A percentile compares a stretch with the other conserved stretches of the same genome.
Evolutionary conservation across 2,113 vertebrate genomes (phyloP).

Genomic region (Himantopus leucocephalus): DNA sequence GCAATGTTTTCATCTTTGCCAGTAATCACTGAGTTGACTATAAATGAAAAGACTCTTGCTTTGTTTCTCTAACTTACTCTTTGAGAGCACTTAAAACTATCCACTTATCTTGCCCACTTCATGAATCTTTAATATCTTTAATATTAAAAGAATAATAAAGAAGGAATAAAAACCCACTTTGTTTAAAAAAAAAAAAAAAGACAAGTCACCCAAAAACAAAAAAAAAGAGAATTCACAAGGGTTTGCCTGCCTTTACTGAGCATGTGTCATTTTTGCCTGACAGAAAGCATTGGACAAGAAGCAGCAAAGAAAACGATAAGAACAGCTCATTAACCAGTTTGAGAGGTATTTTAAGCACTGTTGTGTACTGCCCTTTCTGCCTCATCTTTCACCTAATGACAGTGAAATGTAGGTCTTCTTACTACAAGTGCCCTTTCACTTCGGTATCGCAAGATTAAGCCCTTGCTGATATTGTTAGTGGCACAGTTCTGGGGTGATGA

Average conservation of each 20-base stretch:
- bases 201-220: too few species aligned
- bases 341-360: not conserved
- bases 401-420: not conserved
- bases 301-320: not conserved
- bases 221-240: not conserved
- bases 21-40: not conserved
- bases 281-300: not conserved
- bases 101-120: not conserved
- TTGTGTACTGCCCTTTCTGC: not conserved
- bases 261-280: not conserved
- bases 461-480: not conserved
- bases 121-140: not conserved
- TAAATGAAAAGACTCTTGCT: not conserved
- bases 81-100: not conserved
- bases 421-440: not conserved
- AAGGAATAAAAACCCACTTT: rapidly evolving
- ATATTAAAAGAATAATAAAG: not conserved
- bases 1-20: not conserved
- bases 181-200: not conserved
- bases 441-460: not conserved
- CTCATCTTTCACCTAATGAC: not conserved
- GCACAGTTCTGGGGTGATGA: not conserved
- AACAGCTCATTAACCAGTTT: not conserved
- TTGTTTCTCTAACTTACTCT: not conserved
- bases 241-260: not conserved